phyloP scores from a whole-genome alignment of 2,797 vertebrate genomes.

The Pipistrellus pipistrellus region DNA sequence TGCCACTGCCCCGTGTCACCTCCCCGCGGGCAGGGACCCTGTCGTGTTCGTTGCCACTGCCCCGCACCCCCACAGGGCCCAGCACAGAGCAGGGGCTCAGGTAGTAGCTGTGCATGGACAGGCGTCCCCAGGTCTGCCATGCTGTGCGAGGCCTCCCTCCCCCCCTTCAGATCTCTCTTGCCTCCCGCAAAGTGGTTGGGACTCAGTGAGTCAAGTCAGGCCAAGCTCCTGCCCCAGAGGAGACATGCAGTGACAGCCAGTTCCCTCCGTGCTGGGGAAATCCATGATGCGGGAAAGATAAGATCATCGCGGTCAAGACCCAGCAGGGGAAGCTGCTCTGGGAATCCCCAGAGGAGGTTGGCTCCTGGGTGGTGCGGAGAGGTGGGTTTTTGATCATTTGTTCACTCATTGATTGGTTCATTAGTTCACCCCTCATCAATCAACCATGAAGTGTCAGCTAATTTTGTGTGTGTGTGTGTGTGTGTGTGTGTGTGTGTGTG shows the following conservation, averaged over 20 bases:
- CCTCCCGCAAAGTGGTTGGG: not conserved
- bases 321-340: not conserved
- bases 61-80: too few species aligned
- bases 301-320: not conserved
- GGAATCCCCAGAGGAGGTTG: not conserved
- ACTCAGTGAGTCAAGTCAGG: not conserved
- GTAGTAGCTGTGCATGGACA: too few species aligned
- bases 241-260: not conserved
- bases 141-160: too few species aligned
- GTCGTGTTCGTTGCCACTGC: too few species aligned
- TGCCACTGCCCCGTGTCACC: too few species aligned
- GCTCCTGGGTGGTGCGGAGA: not conserved
- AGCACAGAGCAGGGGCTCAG: too few species aligned
- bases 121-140: too few species aligned
- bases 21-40: too few species aligned
- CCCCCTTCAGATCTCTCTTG: too few species aligned
- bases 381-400: accelerated
- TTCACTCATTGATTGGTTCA: not conserved
- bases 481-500: not conserved
- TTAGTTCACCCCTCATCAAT: too few species aligned
- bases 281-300: not conserved
- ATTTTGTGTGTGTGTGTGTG: not conserved
- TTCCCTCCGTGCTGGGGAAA: not conserved
- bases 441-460: not conserved
- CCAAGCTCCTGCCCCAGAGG: not conserved